phyloP scores from a whole-genome alignment of 2,113 vertebrate genomes.

The Erinaceus europaeus region DNA sequence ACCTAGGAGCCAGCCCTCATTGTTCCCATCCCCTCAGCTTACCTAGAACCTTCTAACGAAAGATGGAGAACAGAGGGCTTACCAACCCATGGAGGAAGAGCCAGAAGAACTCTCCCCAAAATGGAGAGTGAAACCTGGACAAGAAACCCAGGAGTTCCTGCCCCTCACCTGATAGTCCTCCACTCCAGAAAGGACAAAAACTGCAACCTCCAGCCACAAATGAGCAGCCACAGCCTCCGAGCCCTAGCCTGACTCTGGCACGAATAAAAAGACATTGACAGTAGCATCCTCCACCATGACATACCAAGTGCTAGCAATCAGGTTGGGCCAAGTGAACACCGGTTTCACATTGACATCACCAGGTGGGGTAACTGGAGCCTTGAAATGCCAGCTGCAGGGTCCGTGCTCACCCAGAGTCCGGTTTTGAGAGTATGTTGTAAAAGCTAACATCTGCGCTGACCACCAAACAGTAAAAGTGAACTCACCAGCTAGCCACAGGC shows the following conservation, averaged over 20 bases:
- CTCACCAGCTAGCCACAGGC: constrained; percentile 42
- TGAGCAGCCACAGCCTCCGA: neutral
- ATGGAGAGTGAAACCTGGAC: neutral
- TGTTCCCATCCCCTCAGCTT: neutral
- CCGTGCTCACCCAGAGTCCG: no score
- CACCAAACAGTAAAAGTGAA: constrained; percentile 16
- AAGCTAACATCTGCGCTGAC: neutral
- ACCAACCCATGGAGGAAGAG: neutral
- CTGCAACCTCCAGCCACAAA: neutral
- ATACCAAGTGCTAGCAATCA: neutral
- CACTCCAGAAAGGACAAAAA: neutral
- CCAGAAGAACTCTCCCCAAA: neutral
- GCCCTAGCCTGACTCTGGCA: neutral
- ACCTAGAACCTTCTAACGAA: neutral
- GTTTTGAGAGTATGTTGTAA: neutral
- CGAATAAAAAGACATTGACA: neutral
- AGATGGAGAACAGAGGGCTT: neutral
- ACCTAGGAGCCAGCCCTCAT: neutral
- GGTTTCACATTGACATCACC: no score
- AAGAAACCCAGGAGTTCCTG: neutral
- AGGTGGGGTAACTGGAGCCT: neutral
- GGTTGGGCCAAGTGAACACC: neutral
- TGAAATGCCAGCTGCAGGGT: no score
- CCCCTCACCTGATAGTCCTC: neutral
- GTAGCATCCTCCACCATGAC: neutral